phyloP scores from a whole-genome alignment of 37 sponge, comb jelly and placozoan species.

The Mnemiopsis leidyi region DNA sequence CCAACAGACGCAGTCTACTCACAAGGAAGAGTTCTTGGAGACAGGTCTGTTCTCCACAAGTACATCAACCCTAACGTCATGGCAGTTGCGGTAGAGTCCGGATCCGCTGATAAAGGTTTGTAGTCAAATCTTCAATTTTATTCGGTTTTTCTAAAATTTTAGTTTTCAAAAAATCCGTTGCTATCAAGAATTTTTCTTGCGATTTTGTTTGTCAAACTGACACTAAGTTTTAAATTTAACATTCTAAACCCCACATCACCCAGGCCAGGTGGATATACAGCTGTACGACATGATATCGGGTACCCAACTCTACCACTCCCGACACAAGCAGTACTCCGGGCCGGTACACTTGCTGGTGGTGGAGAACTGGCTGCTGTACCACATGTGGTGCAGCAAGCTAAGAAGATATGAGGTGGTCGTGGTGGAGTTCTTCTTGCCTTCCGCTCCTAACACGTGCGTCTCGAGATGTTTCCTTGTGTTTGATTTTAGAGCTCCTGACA shows the following conservation, averaged over 20 bases:
- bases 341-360: conserved; percentile 82
- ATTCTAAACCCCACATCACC: neutral
- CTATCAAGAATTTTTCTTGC: no score
- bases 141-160: no score
- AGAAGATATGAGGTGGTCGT: conserved; percentile 57
- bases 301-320: conserved; percentile 71
- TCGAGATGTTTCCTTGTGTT: no score
- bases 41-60: conserved; percentile 87
- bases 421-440: conserved; percentile 40
- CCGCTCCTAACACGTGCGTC: neutral
- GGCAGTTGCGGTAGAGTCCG: conserved; percentile 82
- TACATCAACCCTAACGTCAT: conserved; percentile 92
- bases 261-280: conserved; percentile 73
- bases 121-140: no score
- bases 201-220: no score
- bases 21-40: conserved; percentile 71
- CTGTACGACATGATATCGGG: conserved; percentile 86
- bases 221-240: no score
- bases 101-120: conserved; percentile 54
- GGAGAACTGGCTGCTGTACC: conserved; percentile 89
- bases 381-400: conserved; percentile 21
- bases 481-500: no score
- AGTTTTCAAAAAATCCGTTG: no score
- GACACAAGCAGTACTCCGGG: conserved; percentile 75
- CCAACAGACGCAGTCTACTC: conserved; percentile 52